Percentiles rank a stretch among this genome's conserved stretches.
Conservation (phyloP, 2,797 vertebrate species). For the Poeciliopsis gracilis region DNA sequence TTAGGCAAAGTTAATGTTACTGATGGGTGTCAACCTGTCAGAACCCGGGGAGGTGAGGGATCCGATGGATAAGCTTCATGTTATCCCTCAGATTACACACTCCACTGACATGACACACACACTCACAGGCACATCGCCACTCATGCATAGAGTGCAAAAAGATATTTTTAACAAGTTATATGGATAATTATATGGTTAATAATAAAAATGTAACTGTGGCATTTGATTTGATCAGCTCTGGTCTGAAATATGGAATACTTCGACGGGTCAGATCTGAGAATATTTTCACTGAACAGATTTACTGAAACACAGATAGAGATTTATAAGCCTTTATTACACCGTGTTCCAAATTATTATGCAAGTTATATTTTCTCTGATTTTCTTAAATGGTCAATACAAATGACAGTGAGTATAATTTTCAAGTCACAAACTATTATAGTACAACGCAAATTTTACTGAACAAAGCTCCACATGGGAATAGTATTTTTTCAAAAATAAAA, state of each 20-base stretch:
- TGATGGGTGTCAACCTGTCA: slow-evolving; percentile 85
- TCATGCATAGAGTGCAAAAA: not conserved
- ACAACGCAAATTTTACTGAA: too few relatives aligned
- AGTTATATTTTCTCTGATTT: too few relatives aligned
- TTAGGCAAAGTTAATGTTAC: slow-evolving; percentile 87
- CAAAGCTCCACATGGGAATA: too few relatives aligned
- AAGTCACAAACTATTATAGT: too few relatives aligned
- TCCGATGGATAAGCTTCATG: slow-evolving; percentile 85
- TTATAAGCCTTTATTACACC: not conserved
- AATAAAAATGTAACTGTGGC: not conserved
- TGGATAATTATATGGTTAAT: too few relatives aligned
- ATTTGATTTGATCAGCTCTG: not conserved
- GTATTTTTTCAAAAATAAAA: too few relatives aligned
- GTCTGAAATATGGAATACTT: not conserved
- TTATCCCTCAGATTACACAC: slow-evolving; percentile 88
- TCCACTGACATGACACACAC: slow-evolving; percentile 63
- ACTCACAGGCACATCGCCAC: slow-evolving; percentile 1
- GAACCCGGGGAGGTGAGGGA: slow-evolving; percentile 77
- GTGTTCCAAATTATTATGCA: too few relatives aligned
- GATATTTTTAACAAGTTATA: not conserved
- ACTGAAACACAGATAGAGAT: not conserved
- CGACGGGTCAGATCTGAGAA: not conserved
- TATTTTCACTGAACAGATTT: not conserved
- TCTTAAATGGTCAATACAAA: too few relatives aligned
- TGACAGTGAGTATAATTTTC: too few relatives aligned